phyloP scores from a whole-genome alignment of 2,113 vertebrate genomes.

The Oryzias curvinotus region DNA sequence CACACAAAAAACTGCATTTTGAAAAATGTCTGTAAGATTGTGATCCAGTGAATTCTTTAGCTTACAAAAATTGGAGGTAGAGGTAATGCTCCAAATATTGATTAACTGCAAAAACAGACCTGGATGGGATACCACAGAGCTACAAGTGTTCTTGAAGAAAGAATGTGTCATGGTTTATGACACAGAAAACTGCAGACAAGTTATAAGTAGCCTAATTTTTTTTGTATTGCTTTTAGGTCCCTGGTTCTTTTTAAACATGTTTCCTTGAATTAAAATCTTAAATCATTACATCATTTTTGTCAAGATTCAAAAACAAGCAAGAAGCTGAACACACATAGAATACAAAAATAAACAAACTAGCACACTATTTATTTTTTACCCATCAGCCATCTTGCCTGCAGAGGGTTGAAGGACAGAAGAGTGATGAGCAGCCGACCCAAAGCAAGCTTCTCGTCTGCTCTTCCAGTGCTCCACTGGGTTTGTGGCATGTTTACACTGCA shows the following conservation, averaged over 20 bases:
- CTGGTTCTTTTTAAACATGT: too few relatives aligned
- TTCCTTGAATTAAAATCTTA: too few relatives aligned
- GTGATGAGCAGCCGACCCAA: not conserved
- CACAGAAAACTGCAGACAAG: conserved; percentile 2
- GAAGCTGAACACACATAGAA: too few relatives aligned
- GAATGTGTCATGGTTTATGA: conserved; percentile 6
- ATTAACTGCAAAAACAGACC: conserved; percentile 17
- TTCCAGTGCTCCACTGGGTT: conserved; percentile 35
- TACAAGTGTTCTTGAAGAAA: conserved; percentile 18
- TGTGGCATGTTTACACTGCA: conserved; percentile 50
- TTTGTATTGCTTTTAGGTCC: too few relatives aligned
- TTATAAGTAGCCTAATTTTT: conserved; percentile 14
- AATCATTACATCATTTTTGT: too few relatives aligned
- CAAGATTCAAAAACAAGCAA: too few relatives aligned
- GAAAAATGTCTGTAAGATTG: conserved; percentile 1
- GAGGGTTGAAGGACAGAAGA: too few relatives aligned
- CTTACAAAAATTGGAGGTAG: not conserved
- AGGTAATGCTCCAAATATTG: not conserved
- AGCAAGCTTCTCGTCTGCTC: conserved; percentile 4
- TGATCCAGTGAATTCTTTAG: not conserved
- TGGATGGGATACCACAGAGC: not conserved
- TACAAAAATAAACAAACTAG: too few relatives aligned
- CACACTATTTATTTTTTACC: too few relatives aligned
- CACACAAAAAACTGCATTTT: not conserved
- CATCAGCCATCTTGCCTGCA: too few relatives aligned